Percentiles rank a stretch among this genome's conserved stretches.
Conservation (phyloP, 2,888 invertebrate genomes). For the Ormyrus thymus region DNA sequence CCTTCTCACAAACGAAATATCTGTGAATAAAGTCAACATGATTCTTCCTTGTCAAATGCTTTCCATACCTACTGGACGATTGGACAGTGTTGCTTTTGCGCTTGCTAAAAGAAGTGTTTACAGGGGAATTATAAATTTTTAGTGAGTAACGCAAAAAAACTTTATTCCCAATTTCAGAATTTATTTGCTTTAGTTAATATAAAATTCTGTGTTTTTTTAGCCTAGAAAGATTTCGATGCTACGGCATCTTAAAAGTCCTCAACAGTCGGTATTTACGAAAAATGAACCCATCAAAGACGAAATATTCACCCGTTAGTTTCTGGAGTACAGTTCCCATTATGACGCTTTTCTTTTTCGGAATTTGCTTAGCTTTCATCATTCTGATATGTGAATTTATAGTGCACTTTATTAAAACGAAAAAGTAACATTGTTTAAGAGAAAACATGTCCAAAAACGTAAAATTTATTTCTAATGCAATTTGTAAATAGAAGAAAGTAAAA, state of each 20-base stretch:
- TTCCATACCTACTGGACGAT: slow-evolving; percentile 32
- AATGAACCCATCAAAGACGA: background rate
- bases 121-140: slow-evolving; percentile 48
- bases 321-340: slow-evolving; percentile 36
- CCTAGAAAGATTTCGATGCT: slow-evolving; percentile 36
- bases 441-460: too few relatives aligned
- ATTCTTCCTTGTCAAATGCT: slow-evolving; percentile 45
- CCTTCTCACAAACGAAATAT: slow-evolving; percentile 25
- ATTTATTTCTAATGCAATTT: too few relatives aligned
- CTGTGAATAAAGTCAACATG: slow-evolving; percentile 23
- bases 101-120: slow-evolving; percentile 53
- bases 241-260: slow-evolving; percentile 37
- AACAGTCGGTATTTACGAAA: slow-evolving; percentile 4
- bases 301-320: slow-evolving; percentile 36
- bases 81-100: slow-evolving; percentile 43
- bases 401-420: background rate
- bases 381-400: slow-evolving; percentile 25
- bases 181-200: too few relatives aligned
- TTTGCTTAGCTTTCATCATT: slow-evolving; percentile 16
- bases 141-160: slow-evolving; percentile 43
- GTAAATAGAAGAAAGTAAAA: too few relatives aligned
- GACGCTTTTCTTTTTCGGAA: slow-evolving; percentile 19
- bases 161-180: background rate
- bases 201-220: slow-evolving; percentile 8
- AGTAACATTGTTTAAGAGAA: background rate